Evolutionary conservation across 2,113 vertebrate genomes (phyloP).

Genomic region (Tor tambroides): DNA sequence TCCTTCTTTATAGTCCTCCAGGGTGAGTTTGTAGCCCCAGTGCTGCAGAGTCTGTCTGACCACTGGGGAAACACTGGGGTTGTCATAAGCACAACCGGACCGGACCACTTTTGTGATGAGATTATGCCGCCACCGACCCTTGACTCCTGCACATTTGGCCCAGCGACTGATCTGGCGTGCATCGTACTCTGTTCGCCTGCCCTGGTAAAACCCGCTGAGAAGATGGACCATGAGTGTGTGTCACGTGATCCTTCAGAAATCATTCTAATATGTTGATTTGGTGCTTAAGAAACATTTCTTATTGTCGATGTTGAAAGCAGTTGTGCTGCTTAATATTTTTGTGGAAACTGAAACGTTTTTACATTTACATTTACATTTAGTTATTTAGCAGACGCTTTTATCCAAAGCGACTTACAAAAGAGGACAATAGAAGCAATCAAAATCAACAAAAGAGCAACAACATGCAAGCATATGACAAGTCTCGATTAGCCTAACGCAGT

Average conservation of each 20-base stretch:
- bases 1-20: conserved; percentile 51
- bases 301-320: no score
- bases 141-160: conserved; percentile 54
- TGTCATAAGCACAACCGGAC: conserved; percentile 48
- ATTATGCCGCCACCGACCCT: conserved; percentile 57
- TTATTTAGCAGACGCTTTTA: no score
- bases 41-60: conserved; percentile 60
- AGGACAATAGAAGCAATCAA: no score
- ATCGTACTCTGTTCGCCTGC: conserved; percentile 51
- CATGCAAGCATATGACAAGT: no score
- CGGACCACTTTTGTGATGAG: conserved; percentile 58
- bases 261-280: background rate
- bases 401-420: no score
- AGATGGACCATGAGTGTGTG: background rate
- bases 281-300: background rate
- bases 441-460: no score
- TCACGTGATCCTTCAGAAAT: background rate
- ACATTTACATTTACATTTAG: no score
- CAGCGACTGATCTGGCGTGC: conserved; percentile 53
- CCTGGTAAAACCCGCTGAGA: conserved; percentile 53
- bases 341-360: no score
- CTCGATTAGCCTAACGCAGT: no score
- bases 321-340: no score
- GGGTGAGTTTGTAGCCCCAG: conserved; percentile 54
- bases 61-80: conserved; percentile 50